Evolutionary conservation across 2,888 invertebrate species (phyloP), one percentile per base, ranked within the genome.

Genomic region (Cylindroiulus punctatus): DNA sequence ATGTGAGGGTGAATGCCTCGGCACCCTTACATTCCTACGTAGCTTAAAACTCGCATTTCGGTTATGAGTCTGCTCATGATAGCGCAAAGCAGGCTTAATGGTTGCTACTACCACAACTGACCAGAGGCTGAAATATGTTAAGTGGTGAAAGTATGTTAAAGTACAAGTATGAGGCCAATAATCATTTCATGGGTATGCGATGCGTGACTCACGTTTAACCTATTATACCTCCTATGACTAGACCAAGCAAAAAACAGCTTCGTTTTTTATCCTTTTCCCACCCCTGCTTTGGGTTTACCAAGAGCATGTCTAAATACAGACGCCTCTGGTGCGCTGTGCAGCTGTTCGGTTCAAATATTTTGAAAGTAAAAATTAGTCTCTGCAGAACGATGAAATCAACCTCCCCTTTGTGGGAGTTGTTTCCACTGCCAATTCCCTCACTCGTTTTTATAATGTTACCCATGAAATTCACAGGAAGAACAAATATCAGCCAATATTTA

Each of bases 171-270:
- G 76, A 76, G 76, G 76, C 30, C 30, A 76, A 76, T 30, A 76
- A 76, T 76, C 76, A 76, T 76, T 76, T 76, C 30, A 30, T 30
- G 76, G 76, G 76, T 76, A 30, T 76, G 76, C 76, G 76, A 76
- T 76, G 76, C 76, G 76, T 76, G 76, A 76, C 76, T 76, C 76
- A 76, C 76, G 76, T 76, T 76, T 76, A 76, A 76, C 76, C 76
- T 76, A 76, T 76, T 76, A 76, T 76, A 76, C 76, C 65, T 76
- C 76, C 26, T 76, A 76, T 76, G 76, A 76, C 76, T 76, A 76
- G 76, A 76, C 30, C 76, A 30, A 76, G 65, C 26, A n/a, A 76
- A 44, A 44, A 36, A 7, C 36, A 36, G 44, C n/a, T 52, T 52
- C 52, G n/a, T 52, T 52, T 52, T 52, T 76, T 76, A 30, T 76